Evolutionary conservation across 2,113 vertebrate genomes (phyloP).

Genomic region (Lanius collurio): DNA sequence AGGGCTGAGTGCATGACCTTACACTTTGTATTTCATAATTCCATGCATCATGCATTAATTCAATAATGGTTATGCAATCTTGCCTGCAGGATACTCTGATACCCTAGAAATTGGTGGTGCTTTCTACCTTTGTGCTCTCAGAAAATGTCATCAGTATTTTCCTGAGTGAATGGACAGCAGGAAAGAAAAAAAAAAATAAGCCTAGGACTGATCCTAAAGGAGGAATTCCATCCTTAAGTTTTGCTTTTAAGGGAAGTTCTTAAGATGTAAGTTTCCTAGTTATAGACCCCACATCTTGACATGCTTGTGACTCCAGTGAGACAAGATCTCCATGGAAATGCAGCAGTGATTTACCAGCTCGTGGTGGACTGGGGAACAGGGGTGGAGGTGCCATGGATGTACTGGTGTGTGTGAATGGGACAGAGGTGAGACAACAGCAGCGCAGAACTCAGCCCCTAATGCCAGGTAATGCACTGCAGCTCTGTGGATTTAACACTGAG

Average conservation of each 20-base stretch:
- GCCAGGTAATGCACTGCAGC: not conserved
- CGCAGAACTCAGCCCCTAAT: not conserved
- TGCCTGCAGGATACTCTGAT: not conserved
- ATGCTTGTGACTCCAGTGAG: not conserved
- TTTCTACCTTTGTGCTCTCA: not conserved
- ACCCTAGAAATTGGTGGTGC: not conserved
- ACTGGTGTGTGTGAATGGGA: not conserved
- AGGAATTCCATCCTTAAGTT: not conserved
- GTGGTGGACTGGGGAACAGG: accelerated
- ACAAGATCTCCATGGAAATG: not conserved
- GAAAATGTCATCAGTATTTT: not conserved
- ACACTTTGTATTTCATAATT: slow-evolving; percentile 19
- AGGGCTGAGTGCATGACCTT: slow-evolving; percentile 14
- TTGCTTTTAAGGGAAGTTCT: not conserved
- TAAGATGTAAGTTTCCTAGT: not conserved
- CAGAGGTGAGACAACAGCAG: not conserved
- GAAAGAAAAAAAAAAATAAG: accelerated
- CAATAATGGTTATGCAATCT: not conserved
- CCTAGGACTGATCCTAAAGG: not conserved
- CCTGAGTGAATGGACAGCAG: not conserved
- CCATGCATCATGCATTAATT: not conserved
- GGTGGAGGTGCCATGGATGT: too few relatives aligned
- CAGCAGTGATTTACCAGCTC: not conserved
- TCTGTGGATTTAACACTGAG: not conserved
- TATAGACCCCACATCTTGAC: not conserved